A percentile compares a stretch with the other conserved stretches of the same genome.
These are phyloP conservation scores for Scaptomyza cyrtandrae DNA, from an alignment of 2,888 invertebrate genomes.

Conservation along the genomic window DNA sequence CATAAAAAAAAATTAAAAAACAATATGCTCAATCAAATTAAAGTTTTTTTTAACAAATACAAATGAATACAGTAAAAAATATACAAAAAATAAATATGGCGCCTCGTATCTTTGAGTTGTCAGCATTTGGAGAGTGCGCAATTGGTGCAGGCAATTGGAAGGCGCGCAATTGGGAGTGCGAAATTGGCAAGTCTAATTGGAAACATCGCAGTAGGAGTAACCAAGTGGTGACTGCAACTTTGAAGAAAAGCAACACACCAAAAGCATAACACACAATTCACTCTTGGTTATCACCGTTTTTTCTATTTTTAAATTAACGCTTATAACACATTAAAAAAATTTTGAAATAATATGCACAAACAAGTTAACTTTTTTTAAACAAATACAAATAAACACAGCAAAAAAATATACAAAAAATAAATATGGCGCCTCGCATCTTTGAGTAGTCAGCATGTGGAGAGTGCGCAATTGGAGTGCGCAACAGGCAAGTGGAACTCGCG, in stretches of 20 bases:
- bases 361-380: background rate
- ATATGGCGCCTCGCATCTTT: too few relatives aligned
- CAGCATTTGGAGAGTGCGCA: background rate
- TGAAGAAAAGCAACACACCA: background rate
- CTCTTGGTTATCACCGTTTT: background rate
- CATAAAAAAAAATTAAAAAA: background rate
- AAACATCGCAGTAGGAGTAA: too few relatives aligned
- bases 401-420: background rate
- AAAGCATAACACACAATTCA: background rate
- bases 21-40: background rate
- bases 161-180: too few relatives aligned
- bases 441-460: background rate
- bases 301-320: background rate
- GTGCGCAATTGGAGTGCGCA: background rate
- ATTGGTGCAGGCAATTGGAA: background rate
- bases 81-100: background rate
- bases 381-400: background rate
- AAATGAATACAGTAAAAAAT: background rate
- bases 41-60: background rate
- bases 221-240: too few relatives aligned
- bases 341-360: background rate
- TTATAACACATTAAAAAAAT: background rate
- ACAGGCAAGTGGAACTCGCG: background rate
- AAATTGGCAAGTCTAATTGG: too few relatives aligned
- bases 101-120: too few relatives aligned